A percentile compares a stretch with the other conserved stretches of the same genome.
Conservation (phyloP, 1,140 invertebrate genomes). For the Rhyzopertha dominica region DNA sequence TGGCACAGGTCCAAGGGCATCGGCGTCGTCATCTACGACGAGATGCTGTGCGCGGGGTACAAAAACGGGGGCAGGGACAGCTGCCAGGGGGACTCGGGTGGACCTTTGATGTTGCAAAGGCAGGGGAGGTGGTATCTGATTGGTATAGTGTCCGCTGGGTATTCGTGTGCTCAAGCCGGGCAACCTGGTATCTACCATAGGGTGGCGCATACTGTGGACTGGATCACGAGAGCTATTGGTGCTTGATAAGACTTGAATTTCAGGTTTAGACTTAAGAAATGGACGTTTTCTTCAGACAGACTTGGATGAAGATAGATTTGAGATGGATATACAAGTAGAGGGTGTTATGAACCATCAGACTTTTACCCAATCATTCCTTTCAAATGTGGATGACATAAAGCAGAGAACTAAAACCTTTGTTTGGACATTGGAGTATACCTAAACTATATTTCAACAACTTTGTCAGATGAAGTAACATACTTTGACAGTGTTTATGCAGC, state of each 20-base stretch:
- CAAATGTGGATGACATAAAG: not conserved
- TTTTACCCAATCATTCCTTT: not conserved
- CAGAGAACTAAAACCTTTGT: slow-evolving; percentile 1
- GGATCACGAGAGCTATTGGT: slow-evolving; percentile 60
- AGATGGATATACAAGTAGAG: not conserved
- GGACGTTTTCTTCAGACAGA: not conserved
- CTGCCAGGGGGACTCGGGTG: slow-evolving; percentile 75
- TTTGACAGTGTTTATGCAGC: too few relatives aligned
- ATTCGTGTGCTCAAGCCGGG: slow-evolving; percentile 84
- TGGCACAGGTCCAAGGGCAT: slow-evolving; percentile 78
- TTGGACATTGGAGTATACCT: slow-evolving; percentile 1
- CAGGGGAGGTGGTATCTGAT: slow-evolving; percentile 83
- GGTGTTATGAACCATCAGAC: not conserved
- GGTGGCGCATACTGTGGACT: slow-evolving; percentile 89
- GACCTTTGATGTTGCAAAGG: slow-evolving; percentile 82
- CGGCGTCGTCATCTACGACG: slow-evolving; percentile 89
- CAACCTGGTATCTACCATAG: slow-evolving; percentile 93
- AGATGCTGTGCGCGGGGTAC: slow-evolving; percentile 97
- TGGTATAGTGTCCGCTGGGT: slow-evolving; percentile 89
- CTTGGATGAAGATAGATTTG: not conserved
- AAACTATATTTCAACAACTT: too few relatives aligned
- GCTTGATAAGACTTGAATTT: slow-evolving; percentile 4
- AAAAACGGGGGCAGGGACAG: slow-evolving; percentile 81
- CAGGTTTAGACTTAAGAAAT: not conserved
- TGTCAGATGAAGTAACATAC: too few relatives aligned